phyloP scores from a whole-genome alignment of 2,113 vertebrate species.

The human (Homo sapiens) region GRCh38 chr20:42027001-42027500 shows the following conservation, averaged over 20 bases:
- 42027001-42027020: background rate
- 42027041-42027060: background rate
- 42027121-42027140: accelerated
- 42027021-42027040: background rate
- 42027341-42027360: conserved; percentile 56
- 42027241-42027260: background rate
- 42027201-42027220: background rate
- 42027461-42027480: conserved; percentile 31
- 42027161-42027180: background rate
- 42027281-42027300: background rate
- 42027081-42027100: background rate
- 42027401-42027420: conserved; percentile 53
- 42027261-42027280: background rate
- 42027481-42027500: conserved; percentile 29
- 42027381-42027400: conserved; percentile 58
- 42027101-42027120: background rate
- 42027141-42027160: no score
- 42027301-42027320: conserved; percentile 9
- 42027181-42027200: background rate
- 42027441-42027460: conserved; percentile 59
- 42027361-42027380: background rate
- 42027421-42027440: conserved; percentile 52
- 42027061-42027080: background rate
- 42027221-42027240: background rate
- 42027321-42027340: conserved; percentile 7